Conservation (phyloP, 2,797 vertebrate species). For the Syngnathus rostellatus region DNA sequence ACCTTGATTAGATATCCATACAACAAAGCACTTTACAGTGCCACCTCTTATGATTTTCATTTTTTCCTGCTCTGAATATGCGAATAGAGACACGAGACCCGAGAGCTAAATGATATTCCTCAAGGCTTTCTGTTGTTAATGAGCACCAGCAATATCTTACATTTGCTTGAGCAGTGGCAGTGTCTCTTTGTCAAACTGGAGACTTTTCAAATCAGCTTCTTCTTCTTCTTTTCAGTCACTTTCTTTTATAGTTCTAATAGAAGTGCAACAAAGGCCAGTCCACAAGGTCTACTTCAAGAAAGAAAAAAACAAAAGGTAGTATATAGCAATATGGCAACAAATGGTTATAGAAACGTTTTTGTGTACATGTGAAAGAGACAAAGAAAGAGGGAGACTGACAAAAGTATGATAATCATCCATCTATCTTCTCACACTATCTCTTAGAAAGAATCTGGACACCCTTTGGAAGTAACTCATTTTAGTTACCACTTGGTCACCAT, state of each 20-base stretch:
- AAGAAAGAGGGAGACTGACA: not conserved
- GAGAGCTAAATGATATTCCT: conserved; percentile 49
- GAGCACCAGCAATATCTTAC: conserved; percentile 42
- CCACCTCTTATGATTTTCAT: not conserved
- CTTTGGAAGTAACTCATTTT: too few species aligned
- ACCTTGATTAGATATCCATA: not conserved
- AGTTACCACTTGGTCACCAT: too few species aligned
- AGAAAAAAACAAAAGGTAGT: conserved; percentile 2
- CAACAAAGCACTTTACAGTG: not conserved
- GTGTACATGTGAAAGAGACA: conserved; percentile 12
- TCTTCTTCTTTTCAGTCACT: conserved; percentile 25
- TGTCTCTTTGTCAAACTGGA: conserved; percentile 35
- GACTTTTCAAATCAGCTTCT: conserved; percentile 45
- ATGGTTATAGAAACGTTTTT: conserved; percentile 12
- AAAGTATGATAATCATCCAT: not conserved
- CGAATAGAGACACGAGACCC: not conserved
- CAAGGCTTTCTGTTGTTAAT: conserved; percentile 48
- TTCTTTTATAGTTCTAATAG: conserved; percentile 46
- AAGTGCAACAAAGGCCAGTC: conserved; percentile 41
- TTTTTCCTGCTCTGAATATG: not conserved
- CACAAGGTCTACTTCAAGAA: conserved; percentile 39
- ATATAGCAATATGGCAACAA: not conserved
- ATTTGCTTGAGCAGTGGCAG: conserved; percentile 36
- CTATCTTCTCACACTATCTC: not conserved
- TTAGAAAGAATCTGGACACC: too few species aligned